Percentiles rank a stretch among this genome's conserved stretches.
Evolutionary conservation across 2,888 invertebrate species (phyloP).

Genomic region (Drosophila koepferae): DNA sequence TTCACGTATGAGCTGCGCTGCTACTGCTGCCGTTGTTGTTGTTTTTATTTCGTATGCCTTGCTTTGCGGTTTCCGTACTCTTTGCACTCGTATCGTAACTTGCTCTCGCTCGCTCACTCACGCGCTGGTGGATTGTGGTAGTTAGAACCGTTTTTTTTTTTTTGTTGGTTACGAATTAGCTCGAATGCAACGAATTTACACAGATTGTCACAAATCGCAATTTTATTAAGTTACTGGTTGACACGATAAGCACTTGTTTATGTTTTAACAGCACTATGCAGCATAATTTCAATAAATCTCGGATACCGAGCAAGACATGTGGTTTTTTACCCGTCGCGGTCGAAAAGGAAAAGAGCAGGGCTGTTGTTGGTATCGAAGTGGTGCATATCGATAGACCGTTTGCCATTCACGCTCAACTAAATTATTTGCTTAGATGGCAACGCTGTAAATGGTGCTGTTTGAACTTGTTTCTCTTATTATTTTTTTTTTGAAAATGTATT

Average conservation of each 20-base stretch:
- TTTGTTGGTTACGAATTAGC: constrained; percentile 67
- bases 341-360: constrained; percentile 87
- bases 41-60: constrained; percentile 70
- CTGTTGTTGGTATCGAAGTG: constrained; percentile 26
- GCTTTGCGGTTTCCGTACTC: constrained; percentile 65
- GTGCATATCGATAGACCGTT: constrained; percentile 28
- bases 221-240: constrained; percentile 71
- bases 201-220: constrained; percentile 63
- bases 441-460: constrained; percentile 8
- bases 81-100: constrained; percentile 53
- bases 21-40: constrained; percentile 47
- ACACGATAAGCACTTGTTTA: constrained; percentile 74
- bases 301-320: constrained; percentile 87
- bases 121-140: constrained; percentile 53
- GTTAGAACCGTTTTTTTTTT: constrained; percentile 54
- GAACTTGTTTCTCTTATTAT: constrained; percentile 17
- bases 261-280: constrained; percentile 81
- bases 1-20: constrained; percentile 41
- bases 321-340: constrained; percentile 89
- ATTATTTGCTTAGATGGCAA: constrained; percentile 22
- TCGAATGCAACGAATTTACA: constrained; percentile 53
- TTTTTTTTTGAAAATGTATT: background rate
- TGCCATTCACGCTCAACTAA: constrained; percentile 19
- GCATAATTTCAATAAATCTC: constrained; percentile 81
- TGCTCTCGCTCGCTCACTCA: constrained; percentile 67